These are phyloP conservation scores for Lethenteron camtschaticum DNA, from an alignment of 2,113 vertebrate genomes.

Conservation along the genomic window DNA sequence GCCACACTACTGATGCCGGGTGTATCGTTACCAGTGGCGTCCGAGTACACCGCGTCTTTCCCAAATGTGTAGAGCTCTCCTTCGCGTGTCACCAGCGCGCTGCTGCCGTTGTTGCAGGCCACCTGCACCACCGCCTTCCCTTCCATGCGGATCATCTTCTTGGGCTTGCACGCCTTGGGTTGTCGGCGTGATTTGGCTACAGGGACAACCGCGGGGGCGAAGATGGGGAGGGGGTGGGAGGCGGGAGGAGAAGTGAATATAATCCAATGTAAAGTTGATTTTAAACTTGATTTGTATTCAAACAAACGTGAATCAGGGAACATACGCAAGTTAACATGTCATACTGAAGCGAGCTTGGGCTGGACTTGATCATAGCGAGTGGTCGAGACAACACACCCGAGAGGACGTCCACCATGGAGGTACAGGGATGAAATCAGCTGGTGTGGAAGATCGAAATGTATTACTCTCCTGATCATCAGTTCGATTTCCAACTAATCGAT, in stretches of 20 bases:
- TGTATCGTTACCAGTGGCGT: conserved; percentile 60
- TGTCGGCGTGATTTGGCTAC: conserved; percentile 86
- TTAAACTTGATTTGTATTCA: not conserved
- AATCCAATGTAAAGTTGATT: not conserved
- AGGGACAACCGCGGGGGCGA: conserved; percentile 5
- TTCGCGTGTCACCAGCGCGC: conserved; percentile 89
- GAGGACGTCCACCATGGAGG: no score
- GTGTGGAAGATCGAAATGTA: no score
- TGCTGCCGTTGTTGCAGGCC: conserved; percentile 94
- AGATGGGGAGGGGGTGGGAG: no score
- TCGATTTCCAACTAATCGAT: no score
- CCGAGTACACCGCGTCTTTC: conserved; percentile 96
- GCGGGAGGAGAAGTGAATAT: not conserved
- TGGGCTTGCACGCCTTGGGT: conserved; percentile 94
- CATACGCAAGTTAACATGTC: no score
- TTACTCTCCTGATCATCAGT: no score
- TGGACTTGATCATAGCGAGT: no score
- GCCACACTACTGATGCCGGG: no score
- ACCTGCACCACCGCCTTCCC: conserved; percentile 71
- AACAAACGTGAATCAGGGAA: not conserved
- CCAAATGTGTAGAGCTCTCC: conserved; percentile 99
- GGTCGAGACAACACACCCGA: no score
- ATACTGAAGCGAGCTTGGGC: no score
- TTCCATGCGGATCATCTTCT: conserved; percentile 98
- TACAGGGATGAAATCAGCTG: no score